Percentiles rank a stretch among this genome's conserved stretches.
Conservation (phyloP, 2,797 vertebrate genomes). For the Falco naumanni region DNA sequence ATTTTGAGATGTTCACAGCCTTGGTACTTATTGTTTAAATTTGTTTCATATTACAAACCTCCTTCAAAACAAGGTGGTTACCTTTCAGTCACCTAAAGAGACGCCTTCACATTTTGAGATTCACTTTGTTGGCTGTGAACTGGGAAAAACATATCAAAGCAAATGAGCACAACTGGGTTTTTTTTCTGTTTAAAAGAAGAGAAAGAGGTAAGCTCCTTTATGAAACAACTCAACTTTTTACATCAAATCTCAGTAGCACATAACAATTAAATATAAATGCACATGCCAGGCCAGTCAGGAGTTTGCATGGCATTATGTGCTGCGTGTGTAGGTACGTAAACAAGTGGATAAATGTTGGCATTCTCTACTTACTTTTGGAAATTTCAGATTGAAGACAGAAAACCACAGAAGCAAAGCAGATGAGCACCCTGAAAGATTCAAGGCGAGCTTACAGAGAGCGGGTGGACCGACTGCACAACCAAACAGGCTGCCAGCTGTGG, state of each 20-base stretch:
- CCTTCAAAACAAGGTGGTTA: neutral
- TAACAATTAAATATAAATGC: neutral
- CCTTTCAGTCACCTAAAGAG: neutral
- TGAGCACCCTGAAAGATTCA: neutral
- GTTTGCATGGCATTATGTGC: neutral
- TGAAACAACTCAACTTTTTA: neutral
- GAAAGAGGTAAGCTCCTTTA: neutral
- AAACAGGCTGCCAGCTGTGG: neutral
- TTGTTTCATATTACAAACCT: neutral
- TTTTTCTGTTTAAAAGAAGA: neutral
- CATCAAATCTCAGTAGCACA: neutral
- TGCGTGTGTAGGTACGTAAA: neutral
- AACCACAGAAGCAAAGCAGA: neutral
- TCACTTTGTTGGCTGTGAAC: neutral
- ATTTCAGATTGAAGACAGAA: neutral
- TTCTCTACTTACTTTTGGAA: neutral
- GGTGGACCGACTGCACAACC: neutral
- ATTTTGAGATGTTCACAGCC: neutral
- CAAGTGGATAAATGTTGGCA: neutral
- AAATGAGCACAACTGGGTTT: neutral
- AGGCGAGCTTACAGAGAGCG: neutral
- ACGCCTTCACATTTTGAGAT: neutral
- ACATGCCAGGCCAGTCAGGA: neutral
- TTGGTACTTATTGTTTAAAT: neutral
- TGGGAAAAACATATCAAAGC: neutral